Conservation (phyloP, 1,140 invertebrate species). For the Dinoponera quadriceps region DNA sequence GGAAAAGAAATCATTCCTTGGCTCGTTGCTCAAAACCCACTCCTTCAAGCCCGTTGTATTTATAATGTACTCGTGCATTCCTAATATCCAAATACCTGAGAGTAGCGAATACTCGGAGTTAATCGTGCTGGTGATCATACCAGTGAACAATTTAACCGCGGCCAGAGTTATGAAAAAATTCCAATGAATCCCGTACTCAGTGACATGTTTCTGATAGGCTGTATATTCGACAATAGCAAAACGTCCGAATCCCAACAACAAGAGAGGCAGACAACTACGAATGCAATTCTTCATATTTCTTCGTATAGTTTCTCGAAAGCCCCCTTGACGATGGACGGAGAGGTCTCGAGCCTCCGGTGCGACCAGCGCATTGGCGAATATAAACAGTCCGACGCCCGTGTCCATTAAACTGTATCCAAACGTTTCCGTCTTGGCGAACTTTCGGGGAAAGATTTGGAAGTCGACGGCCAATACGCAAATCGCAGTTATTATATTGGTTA, state of each 20-base stretch:
- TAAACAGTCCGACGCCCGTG: constrained; percentile 95
- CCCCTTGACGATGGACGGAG: constrained; percentile 76
- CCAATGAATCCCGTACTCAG: constrained; percentile 98
- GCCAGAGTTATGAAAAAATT: constrained; percentile 98
- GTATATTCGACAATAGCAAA: constrained; percentile 88
- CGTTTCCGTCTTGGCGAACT: constrained; percentile 94
- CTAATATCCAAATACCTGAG: constrained; percentile 86
- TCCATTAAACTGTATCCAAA: constrained; percentile 98
- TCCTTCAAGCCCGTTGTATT: constrained; percentile 87
- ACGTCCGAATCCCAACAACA: constrained; percentile 91
- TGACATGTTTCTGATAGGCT: constrained; percentile 94
- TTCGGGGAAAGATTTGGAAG: constrained; percentile 93
- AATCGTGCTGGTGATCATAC: constrained; percentile 86
- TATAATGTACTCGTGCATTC: constrained; percentile 90
- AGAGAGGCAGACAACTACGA: constrained; percentile 85
- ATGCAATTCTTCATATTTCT: constrained; percentile 79
- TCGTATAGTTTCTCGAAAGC: constrained; percentile 65
- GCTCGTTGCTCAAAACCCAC: constrained; percentile 90
- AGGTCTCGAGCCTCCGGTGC: constrained; percentile 86
- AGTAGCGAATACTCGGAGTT: constrained; percentile 83
- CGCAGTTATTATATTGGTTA: constrained; percentile 91
- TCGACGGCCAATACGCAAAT: constrained; percentile 97
- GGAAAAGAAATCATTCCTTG: constrained; percentile 88
- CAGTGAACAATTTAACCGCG: constrained; percentile 91
- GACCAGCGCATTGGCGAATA: constrained; percentile 94